Conservation (phyloP, 1,140 invertebrate genomes). For the Pseudobourletiella spinata region DNA sequence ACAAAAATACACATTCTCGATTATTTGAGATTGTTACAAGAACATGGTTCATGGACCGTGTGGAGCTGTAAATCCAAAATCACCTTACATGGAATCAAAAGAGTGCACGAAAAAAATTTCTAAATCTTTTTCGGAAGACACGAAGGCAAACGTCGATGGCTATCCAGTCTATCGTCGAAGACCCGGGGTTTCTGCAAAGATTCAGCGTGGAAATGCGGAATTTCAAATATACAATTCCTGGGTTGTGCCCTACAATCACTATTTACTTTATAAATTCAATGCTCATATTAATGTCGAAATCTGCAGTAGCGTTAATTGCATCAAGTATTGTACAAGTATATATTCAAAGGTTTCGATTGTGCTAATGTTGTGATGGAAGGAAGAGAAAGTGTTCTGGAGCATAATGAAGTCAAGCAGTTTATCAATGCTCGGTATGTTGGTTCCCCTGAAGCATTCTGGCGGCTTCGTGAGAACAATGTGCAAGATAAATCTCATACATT, state of each 20-base stretch:
- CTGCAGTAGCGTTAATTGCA: too few species aligned
- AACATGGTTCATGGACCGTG: conserved; percentile 36
- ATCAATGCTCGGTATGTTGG: conserved; percentile 37
- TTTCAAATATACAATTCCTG: conserved; percentile 41
- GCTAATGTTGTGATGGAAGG: neutral
- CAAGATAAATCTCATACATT: conserved; percentile 37
- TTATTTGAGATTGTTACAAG: conserved; percentile 14
- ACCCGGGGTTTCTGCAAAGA: too few species aligned
- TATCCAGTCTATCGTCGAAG: conserved; percentile 10
- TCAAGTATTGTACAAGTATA: conserved; percentile 43
- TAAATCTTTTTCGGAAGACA: conserved; percentile 7
- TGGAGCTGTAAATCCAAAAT: conserved; percentile 24
- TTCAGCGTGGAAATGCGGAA: too few species aligned
- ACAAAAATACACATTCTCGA: conserved; percentile 26
- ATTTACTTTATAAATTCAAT: conserved; percentile 44
- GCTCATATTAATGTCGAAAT: too few species aligned
- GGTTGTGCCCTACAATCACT: conserved; percentile 47
- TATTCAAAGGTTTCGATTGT: conserved; percentile 28
- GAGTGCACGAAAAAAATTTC: conserved; percentile 24
- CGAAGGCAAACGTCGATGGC: conserved; percentile 5
- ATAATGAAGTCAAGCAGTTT: conserved; percentile 35
- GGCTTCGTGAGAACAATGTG: conserved; percentile 32
- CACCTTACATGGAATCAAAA: conserved; percentile 36
- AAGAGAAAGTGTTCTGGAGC: neutral
- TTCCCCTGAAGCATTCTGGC: conserved; percentile 38